Evolutionary conservation across 2,888 invertebrate species (phyloP), one percentile per base, ranked within the genome.

Genomic region (Plebejus argus): DNA sequence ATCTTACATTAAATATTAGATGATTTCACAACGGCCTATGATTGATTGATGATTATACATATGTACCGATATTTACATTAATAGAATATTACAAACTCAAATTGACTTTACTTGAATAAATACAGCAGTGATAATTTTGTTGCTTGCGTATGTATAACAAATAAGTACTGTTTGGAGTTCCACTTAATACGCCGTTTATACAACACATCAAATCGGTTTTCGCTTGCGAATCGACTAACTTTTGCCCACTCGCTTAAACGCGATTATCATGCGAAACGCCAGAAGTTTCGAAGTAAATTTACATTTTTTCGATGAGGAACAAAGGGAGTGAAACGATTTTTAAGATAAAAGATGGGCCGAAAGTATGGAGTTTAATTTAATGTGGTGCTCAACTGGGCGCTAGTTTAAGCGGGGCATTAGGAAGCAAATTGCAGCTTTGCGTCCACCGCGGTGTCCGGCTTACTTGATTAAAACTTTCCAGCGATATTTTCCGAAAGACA

Each of bases 361-460:
- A 74, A 74, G 74, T 53, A 7, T 28, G 53, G 23, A 49, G 74
- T 74, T 49, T 53, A 53, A 53, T 53, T 74, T 74, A 74, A 74
- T 74, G 74, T 49, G 74, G 49, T 53, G 74, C 74, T 74, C 74
- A 74, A 74, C 53, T 74, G 74, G 74, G 53, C 74, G 74, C 74
- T 28, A 15, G 74, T 72, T 33, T 72, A 28, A 74, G 74, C 74
- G 20, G 28, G 53, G 74, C 74, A 72, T 72, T 72, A 72, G 74
- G 74, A 74, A 33, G 74, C 74, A 74, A 74, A 74, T 74, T 74
- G 74, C 74, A 74, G 49, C 74, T 74, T 74, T 18, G 74, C 74
- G 53, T 53, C 53, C 74, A 74, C 74, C 23, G 61, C 18, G 53
- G 53, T 53, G 53, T 20, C 74, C 23, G 49, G 45, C 53, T 74